These are phyloP conservation scores for Epinephelus awoara DNA, from an alignment of 2,797 vertebrate genomes.

Conservation along the genomic window DNA sequence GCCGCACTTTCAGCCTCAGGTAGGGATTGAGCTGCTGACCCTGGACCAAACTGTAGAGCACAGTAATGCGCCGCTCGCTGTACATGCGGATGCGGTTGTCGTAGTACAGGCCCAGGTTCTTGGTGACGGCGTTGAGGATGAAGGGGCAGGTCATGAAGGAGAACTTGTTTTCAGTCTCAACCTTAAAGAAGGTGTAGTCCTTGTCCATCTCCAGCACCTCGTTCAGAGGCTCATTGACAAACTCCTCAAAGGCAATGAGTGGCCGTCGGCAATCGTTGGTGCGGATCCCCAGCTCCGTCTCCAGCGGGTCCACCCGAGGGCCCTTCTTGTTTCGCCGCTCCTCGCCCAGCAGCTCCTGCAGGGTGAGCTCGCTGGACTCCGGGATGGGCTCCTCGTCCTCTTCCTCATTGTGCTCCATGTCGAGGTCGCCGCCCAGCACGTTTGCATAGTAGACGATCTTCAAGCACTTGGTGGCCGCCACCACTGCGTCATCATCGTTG, in stretches of 20 bases:
- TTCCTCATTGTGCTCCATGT: constrained; percentile 94
- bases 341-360: constrained; percentile 97
- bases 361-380: constrained; percentile 96
- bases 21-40: constrained; percentile 98
- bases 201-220: constrained; percentile 99
- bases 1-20: constrained; percentile 95
- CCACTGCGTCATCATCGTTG: constrained; percentile 96
- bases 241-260: constrained; percentile 96
- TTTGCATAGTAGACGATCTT: constrained; percentile 99
- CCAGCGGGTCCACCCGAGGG: constrained; percentile 96
- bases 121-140: constrained; percentile 98
- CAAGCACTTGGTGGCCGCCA: constrained; percentile 97
- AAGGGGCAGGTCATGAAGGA: constrained; percentile 99
- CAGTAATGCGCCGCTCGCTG: constrained; percentile 98
- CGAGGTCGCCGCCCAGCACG: constrained; percentile 95
- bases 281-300: constrained; percentile 96
- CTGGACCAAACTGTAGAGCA: constrained; percentile 98
- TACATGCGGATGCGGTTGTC: constrained; percentile 99
- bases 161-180: constrained; percentile 99
- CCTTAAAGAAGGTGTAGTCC: constrained; percentile 99
- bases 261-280: constrained; percentile 96
- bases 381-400: constrained; percentile 97
- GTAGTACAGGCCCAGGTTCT: constrained; percentile 98
- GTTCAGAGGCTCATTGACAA: constrained; percentile 98
- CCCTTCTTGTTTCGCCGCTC: constrained; percentile 97